Percentiles rank a stretch among this genome's conserved stretches.
Evolutionary conservation across 37 sponge, comb jelly and placozoan species (phyloP).

Genomic region (Haliclona indistincta): DNA sequence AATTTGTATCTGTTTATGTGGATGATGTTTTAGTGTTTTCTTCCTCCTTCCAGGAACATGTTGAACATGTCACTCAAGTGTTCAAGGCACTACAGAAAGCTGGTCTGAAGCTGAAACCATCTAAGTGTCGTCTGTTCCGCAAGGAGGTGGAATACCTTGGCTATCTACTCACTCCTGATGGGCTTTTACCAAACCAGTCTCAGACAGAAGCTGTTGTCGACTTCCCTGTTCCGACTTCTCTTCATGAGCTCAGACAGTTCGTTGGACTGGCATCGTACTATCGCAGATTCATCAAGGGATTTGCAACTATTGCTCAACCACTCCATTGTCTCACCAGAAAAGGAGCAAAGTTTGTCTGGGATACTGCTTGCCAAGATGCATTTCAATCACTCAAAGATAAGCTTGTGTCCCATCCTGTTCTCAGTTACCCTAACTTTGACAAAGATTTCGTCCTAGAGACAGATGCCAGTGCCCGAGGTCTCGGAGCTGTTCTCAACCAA

Average conservation of each 20-base stretch:
- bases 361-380: neutral
- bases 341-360: slow-evolving; percentile 9
- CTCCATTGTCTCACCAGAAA: neutral
- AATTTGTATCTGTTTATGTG: slow-evolving; percentile 44
- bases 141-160: slow-evolving; percentile 24
- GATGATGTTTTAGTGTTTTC: slow-evolving; percentile 52
- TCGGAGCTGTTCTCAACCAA: slow-evolving; percentile 43
- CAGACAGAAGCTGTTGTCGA: slow-evolving; percentile 26
- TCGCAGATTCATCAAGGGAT: slow-evolving; percentile 18
- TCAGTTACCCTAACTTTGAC: slow-evolving; percentile 30
- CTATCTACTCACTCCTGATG: slow-evolving; percentile 26
- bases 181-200: slow-evolving; percentile 37
- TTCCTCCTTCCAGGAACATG: slow-evolving; percentile 29
- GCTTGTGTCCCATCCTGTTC: slow-evolving; percentile 23
- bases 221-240: slow-evolving; percentile 19
- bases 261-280: slow-evolving; percentile 38
- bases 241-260: slow-evolving; percentile 7
- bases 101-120: slow-evolving; percentile 28
- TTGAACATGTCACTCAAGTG: slow-evolving; percentile 25
- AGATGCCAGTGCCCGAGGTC: slow-evolving; percentile 50
- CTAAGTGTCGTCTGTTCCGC: slow-evolving; percentile 17
- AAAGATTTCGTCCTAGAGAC: slow-evolving; percentile 32
- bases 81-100: slow-evolving; percentile 8
- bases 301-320: slow-evolving; percentile 22
- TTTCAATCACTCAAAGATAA: slow-evolving; percentile 4